Conservation (phyloP, 2,888 invertebrate genomes). For the Hirtodrosophila confusa region DNA sequence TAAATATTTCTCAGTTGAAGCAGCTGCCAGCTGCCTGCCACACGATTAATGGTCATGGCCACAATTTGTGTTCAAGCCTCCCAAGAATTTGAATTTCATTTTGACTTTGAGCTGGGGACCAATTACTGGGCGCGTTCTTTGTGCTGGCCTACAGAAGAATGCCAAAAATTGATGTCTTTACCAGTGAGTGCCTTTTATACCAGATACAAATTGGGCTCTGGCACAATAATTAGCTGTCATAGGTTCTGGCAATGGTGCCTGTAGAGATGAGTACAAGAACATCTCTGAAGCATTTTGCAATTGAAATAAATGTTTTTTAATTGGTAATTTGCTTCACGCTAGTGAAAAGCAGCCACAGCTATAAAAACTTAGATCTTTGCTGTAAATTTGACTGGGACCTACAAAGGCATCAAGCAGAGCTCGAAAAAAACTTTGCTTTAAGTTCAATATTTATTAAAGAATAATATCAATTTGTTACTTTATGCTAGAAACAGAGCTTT, state of each 20-base stretch:
- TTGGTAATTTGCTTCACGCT: too few species aligned
- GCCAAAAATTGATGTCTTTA: conserved; percentile 35
- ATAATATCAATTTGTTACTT: not conserved
- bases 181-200: conserved; percentile 4
- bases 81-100: conserved; percentile 59
- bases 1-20: conserved; percentile 54
- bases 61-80: conserved; percentile 33
- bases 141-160: conserved; percentile 4
- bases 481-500: conserved; percentile 3
- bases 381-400: too few species aligned
- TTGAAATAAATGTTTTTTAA: conserved; percentile 8
- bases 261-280: not conserved
- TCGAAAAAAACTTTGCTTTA: too few species aligned
- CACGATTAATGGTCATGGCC: conserved; percentile 55
- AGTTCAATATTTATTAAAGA: too few species aligned
- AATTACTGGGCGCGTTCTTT: conserved; percentile 28
- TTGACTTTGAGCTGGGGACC: conserved; percentile 27
- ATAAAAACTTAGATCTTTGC: too few species aligned
- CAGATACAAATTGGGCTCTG: conserved; percentile 29
- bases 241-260: not conserved
- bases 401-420: too few species aligned
- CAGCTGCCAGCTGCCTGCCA: conserved; percentile 18
- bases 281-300: not conserved
- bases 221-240: conserved; percentile 41
- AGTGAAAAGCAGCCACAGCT: too few species aligned